Base-by-base conservation (phyloP, 2,888 invertebrate species). In the Leucoptera coffeella region DNA sequence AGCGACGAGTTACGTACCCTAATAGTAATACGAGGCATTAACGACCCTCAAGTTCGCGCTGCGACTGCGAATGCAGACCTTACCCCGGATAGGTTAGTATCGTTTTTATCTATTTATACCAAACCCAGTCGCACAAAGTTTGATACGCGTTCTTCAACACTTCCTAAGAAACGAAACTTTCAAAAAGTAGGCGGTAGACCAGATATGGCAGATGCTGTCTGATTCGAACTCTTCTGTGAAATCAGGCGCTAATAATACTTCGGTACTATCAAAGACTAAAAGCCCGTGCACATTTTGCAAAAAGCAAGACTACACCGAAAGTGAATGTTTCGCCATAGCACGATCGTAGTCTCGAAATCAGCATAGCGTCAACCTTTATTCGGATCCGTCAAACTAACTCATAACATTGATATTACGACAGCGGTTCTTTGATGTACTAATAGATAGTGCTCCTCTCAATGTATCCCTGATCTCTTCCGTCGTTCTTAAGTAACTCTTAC, bases 391-490 rank as follows among this genome's bases (percentile, higher is more conserved):
- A n/a, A n/a, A n/a, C n/a, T n/a, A n/a, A n/a, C n/a, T n/a, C n/a
- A n/a, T n/a, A n/a, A n/a, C n/a, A n/a, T n/a, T n/a, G n/a, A n/a
- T 15, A 22, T 35, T 0, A 30, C 22, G 7, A 20, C 31, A 1
- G 34, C 34, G 1, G 28, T 34, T 2, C 4, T 36, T 33, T 1
- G 38, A 38, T 12, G 32, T 38, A 2, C 24, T 41, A 5, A 39
- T 38, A 11, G 39, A 41, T 29, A 40, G 35, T 15, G 38, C 38
- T 4, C 32, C 37, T 2, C 11, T 29, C 2, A 25, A 32, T 15
- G 23, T 36, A 1, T 37, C 38, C 1, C 19, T 40, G 4, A 36
- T 41, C n/a, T 33, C 34, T 0, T 25, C 26, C 1, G 26, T 15
- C 8, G 23, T 30, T 2, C 8, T 35, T 2, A 36, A 34, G 22